Conservation (phyloP, 2,888 invertebrate species). For the Cephus sareptanus region DNA sequence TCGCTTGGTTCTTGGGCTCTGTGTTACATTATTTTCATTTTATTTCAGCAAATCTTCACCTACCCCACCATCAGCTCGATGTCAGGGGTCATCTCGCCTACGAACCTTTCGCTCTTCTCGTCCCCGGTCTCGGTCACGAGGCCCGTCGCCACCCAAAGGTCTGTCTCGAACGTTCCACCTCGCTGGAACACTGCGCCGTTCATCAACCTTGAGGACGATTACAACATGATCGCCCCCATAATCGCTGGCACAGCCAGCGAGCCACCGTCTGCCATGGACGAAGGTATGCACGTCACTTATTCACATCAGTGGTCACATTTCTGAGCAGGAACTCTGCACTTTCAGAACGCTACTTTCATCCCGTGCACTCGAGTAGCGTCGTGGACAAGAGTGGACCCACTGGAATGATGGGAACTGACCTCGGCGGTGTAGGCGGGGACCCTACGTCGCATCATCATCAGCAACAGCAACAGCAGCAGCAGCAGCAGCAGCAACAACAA, state of each 20-base stretch:
- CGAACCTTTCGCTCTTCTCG: slow-evolving; percentile 87
- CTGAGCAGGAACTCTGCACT: slow-evolving; percentile 16
- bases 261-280: slow-evolving; percentile 60
- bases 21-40: background rate
- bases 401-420: slow-evolving; percentile 55
- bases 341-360: slow-evolving; percentile 71
- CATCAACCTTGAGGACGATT: slow-evolving; percentile 92
- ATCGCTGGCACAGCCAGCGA: slow-evolving; percentile 69
- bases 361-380: slow-evolving; percentile 69
- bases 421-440: slow-evolving; percentile 56
- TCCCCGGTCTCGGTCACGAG: slow-evolving; percentile 74
- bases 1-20: background rate
- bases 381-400: slow-evolving; percentile 66
- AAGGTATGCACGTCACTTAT: slow-evolving; percentile 47
- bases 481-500: slow-evolving; percentile 18
- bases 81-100: slow-evolving; percentile 89
- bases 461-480: slow-evolving; percentile 33
- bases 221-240: slow-evolving; percentile 88
- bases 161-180: slow-evolving; percentile 65
- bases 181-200: slow-evolving; percentile 91
- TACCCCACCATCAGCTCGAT: slow-evolving; percentile 89
- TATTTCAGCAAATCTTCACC: slow-evolving; percentile 83
- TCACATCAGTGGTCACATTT: background rate
- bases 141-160: slow-evolving; percentile 77
- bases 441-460: slow-evolving; percentile 59